Conservation (phyloP, 2,888 invertebrate genomes). For the Chaetoderma sp. region DNA sequence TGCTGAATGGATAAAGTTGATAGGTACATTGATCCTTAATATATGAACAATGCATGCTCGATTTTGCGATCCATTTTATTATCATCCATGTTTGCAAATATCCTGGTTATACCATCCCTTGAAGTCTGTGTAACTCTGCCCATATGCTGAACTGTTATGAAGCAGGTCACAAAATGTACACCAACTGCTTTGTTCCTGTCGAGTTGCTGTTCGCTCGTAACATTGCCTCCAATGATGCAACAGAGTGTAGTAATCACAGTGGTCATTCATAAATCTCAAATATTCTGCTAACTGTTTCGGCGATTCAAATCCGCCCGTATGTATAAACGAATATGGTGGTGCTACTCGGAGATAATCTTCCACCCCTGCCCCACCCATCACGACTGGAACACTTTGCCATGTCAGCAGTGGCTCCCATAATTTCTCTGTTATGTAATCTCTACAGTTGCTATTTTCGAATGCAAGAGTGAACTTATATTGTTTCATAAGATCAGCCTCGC, state of each 20-base stretch:
- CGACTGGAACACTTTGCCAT: background rate
- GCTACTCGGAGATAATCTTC: conserved; percentile 74
- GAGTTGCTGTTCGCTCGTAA: too few species aligned
- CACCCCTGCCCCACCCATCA: background rate
- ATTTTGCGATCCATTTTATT: too few species aligned
- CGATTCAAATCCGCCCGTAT: conserved; percentile 91
- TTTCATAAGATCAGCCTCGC: background rate
- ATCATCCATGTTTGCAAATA: too few species aligned
- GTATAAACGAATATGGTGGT: conserved; percentile 91
- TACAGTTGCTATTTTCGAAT: background rate
- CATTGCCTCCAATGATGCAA: background rate
- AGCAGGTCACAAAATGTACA: background rate
- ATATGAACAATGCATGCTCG: too few species aligned
- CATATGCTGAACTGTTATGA: background rate
- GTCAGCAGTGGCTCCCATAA: background rate
- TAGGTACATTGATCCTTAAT: too few species aligned
- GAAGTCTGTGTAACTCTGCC: background rate
- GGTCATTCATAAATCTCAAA: background rate
- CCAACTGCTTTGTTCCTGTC: background rate
- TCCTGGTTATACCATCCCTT: conserved; percentile 5
- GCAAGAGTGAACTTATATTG: conserved; percentile 1
- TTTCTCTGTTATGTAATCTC: conserved; percentile 7
- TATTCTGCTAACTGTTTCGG: conserved; percentile 80
- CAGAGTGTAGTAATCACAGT: background rate
- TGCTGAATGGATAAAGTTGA: too few species aligned